Evolutionary conservation across 2,113 vertebrate species (phyloP).

Genomic region (Silurus meridionalis): DNA sequence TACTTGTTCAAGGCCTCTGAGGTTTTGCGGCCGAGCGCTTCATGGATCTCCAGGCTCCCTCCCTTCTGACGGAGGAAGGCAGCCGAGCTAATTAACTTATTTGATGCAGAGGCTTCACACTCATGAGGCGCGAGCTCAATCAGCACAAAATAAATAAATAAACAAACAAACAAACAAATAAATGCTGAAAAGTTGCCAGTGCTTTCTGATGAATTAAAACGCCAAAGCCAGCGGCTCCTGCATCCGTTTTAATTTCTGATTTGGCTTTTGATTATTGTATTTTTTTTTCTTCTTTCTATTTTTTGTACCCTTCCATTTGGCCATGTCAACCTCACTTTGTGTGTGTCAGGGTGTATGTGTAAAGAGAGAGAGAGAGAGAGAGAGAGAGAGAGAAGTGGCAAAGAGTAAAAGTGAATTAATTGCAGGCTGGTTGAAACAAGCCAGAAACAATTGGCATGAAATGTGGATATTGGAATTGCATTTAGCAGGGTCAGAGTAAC

Average conservation of each 20-base stretch:
- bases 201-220: constrained; percentile 36
- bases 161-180: not conserved
- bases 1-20: constrained; percentile 34
- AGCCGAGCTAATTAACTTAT: constrained; percentile 65
- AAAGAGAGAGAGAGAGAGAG: constrained; percentile 4
- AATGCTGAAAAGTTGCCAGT: constrained; percentile 19
- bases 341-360: not conserved
- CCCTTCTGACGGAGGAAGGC: constrained; percentile 52
- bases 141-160: constrained; percentile 46
- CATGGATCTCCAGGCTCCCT: constrained; percentile 18
- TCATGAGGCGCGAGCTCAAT: constrained; percentile 61
- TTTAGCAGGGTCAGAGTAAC: constrained; percentile 63
- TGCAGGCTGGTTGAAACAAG: constrained; percentile 56
- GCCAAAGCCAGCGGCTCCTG: not conserved
- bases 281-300: not conserved
- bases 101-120: constrained; percentile 61
- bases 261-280: not conserved
- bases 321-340: constrained; percentile 9
- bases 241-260: constrained; percentile 12
- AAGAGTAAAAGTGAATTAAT: constrained; percentile 57
- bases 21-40: constrained; percentile 21
- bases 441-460: constrained; percentile 63
- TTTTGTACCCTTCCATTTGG: not conserved
- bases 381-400: not conserved
- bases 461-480: constrained; percentile 51